Percentiles rank a stretch among this genome's conserved stretches.
Conservation (phyloP, 2,888 invertebrate species). For the Dolichomitus sp. region DNA sequence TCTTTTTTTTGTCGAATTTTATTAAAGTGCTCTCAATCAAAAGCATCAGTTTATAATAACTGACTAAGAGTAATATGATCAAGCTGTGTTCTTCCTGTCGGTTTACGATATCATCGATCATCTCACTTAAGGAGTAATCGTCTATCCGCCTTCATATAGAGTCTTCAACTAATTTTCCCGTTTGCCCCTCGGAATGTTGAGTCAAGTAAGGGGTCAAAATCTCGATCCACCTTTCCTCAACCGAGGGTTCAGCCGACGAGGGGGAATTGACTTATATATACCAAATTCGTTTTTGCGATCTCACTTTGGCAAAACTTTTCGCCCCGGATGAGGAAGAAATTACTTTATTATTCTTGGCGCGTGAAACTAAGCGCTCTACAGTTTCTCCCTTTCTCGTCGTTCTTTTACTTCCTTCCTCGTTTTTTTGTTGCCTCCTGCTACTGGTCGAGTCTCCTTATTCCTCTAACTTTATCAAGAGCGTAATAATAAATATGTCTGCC, state of each 20-base stretch:
- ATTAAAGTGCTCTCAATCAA: background rate
- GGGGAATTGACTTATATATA: conserved; percentile 31
- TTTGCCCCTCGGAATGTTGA: background rate
- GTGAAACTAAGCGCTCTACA: conserved; percentile 41
- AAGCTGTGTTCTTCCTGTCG: background rate
- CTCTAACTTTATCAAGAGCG: conserved; percentile 41
- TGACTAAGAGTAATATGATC: background rate
- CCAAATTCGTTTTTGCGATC: conserved; percentile 37
- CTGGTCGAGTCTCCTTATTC: conserved; percentile 20
- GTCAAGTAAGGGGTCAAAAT: conserved; percentile 17
- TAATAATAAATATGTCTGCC: conserved; percentile 56
- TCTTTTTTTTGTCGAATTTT: too few relatives aligned
- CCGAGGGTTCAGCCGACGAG: background rate
- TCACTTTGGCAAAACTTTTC: conserved; percentile 42
- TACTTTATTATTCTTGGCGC: conserved; percentile 56
- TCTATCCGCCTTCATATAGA: background rate
- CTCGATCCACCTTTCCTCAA: conserved; percentile 6
- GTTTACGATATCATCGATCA: conserved; percentile 60
- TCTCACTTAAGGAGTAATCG: background rate
- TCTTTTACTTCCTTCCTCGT: conserved; percentile 51
- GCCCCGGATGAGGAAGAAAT: conserved; percentile 47
- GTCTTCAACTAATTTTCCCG: background rate
- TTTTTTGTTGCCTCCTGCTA: background rate
- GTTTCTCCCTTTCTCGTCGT: conserved; percentile 30
- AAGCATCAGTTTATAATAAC: background rate